These are phyloP conservation scores for Luscinia luscinia DNA, from an alignment of 2,797 vertebrate genomes.

Conservation along the genomic window DNA sequence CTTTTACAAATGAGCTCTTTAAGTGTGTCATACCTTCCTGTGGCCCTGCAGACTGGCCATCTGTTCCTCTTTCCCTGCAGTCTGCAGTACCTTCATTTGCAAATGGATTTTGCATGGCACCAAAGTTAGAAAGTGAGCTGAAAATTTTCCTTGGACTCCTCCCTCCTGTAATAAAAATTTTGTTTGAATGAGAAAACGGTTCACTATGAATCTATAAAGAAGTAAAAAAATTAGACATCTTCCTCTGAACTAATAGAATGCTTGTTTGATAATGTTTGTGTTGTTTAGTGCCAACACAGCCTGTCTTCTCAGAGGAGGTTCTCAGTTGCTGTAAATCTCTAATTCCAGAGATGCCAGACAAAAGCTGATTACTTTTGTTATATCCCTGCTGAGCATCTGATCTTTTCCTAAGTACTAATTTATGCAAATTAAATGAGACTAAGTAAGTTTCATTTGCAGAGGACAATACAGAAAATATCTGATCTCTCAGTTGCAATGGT, in stretches of 20 bases:
- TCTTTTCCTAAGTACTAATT: not conserved
- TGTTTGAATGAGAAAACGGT: not conserved
- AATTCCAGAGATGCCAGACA: not conserved
- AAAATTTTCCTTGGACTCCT: not conserved
- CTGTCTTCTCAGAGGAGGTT: not conserved
- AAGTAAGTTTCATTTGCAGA: not conserved
- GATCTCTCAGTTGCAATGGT: not conserved
- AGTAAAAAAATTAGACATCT: not conserved
- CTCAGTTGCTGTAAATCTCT: not conserved
- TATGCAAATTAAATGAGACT: not conserved
- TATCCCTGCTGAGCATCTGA: not conserved
- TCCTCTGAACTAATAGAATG: not conserved
- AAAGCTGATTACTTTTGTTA: conserved; percentile 10
- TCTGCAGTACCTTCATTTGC: not conserved
- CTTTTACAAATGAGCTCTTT: conserved; percentile 35
- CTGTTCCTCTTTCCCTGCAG: not conserved
- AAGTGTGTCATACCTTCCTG: conserved; percentile 1
- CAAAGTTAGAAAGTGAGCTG: not conserved
- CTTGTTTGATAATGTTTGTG: not conserved
- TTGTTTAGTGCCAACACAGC: not conserved
- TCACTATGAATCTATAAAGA: not conserved
- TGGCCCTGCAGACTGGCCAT: conserved; percentile 18
- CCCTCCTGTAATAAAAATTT: not conserved
- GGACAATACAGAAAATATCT: not conserved
- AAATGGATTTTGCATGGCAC: not conserved